These are phyloP conservation scores for Mimachlamys varia DNA, from an alignment of 2,888 invertebrate genomes.

Conservation along the genomic window DNA sequence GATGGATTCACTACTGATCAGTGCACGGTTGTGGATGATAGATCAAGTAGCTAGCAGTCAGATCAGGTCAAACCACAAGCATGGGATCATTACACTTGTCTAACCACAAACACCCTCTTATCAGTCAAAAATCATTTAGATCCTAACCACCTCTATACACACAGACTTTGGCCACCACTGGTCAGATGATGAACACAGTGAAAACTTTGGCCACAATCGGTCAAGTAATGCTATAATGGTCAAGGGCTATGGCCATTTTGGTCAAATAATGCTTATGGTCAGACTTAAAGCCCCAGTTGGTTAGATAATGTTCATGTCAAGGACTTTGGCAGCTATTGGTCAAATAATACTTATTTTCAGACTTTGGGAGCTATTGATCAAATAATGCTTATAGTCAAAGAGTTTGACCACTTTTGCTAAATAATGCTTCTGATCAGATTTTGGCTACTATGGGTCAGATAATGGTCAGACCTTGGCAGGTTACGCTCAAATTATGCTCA, in stretches of 20 bases:
- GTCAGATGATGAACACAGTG: neutral
- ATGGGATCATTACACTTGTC: slow-evolving; percentile 37
- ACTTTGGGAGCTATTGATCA: neutral
- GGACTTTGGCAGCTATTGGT: neutral
- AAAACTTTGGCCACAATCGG: neutral
- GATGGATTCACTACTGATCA: neutral
- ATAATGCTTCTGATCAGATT: neutral
- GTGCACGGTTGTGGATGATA: slow-evolving; percentile 13
- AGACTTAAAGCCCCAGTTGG: neutral
- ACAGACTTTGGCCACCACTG: neutral
- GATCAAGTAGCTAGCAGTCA: slow-evolving; percentile 31
- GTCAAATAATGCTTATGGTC: neutral
- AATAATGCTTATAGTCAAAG: neutral
- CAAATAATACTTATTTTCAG: neutral
- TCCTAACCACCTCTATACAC: neutral
- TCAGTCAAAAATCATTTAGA: neutral
- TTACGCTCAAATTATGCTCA: neutral
- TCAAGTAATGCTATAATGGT: neutral
- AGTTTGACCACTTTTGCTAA: neutral
- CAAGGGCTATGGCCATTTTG: neutral
- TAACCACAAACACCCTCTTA: slow-evolving; percentile 45
- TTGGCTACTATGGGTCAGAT: neutral
- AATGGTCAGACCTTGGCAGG: neutral
- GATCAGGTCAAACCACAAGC: slow-evolving; percentile 50
- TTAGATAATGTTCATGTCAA: neutral